A percentile compares a stretch with the other conserved stretches of the same genome.
phyloP scores from a whole-genome alignment of 2,113 vertebrate genomes.

The Archilochus colubris region DNA sequence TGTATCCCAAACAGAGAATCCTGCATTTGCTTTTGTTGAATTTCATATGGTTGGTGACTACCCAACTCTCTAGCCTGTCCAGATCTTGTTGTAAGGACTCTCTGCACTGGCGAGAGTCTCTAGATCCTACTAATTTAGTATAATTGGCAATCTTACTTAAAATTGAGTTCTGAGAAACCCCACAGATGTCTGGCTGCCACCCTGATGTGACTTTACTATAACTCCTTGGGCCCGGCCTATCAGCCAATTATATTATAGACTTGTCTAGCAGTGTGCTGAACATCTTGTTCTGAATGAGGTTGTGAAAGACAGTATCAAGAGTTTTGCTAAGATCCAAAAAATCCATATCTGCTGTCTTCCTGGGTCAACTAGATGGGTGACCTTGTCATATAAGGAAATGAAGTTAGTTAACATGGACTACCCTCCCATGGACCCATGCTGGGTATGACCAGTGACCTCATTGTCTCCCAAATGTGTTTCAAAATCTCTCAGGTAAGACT shows the following conservation, averaged over 20 bases:
- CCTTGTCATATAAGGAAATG: not conserved
- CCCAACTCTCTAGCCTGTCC: not conserved
- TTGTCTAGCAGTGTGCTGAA: too few species aligned
- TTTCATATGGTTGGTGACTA: not conserved
- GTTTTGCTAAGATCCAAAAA: not conserved
- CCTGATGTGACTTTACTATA: too few species aligned
- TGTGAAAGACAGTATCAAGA: too few species aligned
- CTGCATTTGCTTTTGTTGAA: not conserved
- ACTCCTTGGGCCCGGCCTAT: too few species aligned
- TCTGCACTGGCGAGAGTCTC: not conserved
- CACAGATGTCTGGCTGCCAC: not conserved
- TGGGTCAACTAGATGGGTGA: not conserved
- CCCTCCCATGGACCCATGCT: not conserved
- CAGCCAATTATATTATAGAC: too few species aligned
- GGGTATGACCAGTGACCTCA: not conserved
- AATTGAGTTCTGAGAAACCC: not conserved
- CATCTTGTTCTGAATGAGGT: too few species aligned
- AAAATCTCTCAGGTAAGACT: not conserved
- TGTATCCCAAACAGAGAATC: not conserved
- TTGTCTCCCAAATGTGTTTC: not conserved
- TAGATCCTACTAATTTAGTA: not conserved
- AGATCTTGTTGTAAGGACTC: not conserved
- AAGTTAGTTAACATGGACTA: not conserved
- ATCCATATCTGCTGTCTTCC: accelerated
- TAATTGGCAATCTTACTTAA: not conserved